Percentiles rank a stretch among this genome's conserved stretches.
These are phyloP conservation scores for Cnemophilus loriae DNA, from an alignment of 2,113 vertebrate genomes.

Conservation along the genomic window DNA sequence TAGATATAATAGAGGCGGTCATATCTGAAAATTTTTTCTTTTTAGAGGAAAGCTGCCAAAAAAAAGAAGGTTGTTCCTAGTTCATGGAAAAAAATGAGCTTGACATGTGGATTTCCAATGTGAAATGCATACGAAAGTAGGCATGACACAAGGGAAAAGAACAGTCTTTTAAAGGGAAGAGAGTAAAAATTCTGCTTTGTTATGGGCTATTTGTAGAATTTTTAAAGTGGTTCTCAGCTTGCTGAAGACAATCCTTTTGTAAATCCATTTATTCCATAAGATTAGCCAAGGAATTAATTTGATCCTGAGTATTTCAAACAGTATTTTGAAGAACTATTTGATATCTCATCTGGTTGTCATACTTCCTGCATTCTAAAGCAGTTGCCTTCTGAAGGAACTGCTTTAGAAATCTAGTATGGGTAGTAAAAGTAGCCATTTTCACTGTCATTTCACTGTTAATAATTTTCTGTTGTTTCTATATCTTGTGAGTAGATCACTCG, in stretches of 20 bases:
- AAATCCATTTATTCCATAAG: not conserved
- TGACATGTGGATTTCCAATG: not conserved
- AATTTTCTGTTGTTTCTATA: not conserved
- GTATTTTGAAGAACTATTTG: not conserved
- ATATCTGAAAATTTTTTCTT: not conserved
- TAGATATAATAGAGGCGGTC: not conserved
- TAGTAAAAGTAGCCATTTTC: not conserved
- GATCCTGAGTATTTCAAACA: not conserved
- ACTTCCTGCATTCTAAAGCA: not conserved
- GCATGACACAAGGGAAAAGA: not conserved
- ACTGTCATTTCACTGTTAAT: not conserved
- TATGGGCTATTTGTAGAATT: not conserved
- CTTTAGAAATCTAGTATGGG: not conserved
- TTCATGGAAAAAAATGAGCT: not conserved
- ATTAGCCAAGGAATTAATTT: not conserved
- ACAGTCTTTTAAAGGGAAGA: not conserved
- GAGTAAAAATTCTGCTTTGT: not conserved
- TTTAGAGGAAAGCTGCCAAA: not conserved
- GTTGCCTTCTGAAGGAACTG: not conserved
- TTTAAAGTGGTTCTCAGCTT: not conserved
- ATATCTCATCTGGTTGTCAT: not conserved
- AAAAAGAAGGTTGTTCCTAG: not conserved
- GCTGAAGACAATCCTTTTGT: not conserved
- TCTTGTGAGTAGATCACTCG: not conserved
- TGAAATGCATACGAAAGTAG: not conserved